Evolutionary conservation across 2,797 vertebrate genomes (phyloP).

Genomic region (Novumbra hubbsi): DNA sequence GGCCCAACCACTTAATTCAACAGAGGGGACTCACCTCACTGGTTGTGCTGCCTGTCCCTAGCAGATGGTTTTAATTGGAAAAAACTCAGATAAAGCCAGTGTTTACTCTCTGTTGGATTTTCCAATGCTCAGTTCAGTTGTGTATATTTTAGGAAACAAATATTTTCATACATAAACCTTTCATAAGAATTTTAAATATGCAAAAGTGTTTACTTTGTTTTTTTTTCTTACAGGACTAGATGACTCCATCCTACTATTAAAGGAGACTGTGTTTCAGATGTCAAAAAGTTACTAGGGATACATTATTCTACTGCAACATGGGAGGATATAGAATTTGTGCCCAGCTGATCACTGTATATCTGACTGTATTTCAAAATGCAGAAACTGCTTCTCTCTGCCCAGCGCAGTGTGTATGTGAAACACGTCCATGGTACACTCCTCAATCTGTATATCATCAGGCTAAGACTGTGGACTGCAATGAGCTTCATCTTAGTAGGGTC

Average conservation of each 20-base stretch:
- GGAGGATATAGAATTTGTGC: constrained; percentile 40
- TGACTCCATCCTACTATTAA: constrained; percentile 23
- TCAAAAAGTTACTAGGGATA: constrained; percentile 32
- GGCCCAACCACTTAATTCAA: too few relatives aligned
- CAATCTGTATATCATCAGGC: constrained; percentile 83
- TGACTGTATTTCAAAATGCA: constrained; percentile 25
- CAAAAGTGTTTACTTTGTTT: neutral
- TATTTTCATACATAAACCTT: too few relatives aligned
- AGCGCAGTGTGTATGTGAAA: constrained; percentile 82
- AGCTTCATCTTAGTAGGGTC: constrained; percentile 73
- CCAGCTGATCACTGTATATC: constrained; percentile 40
- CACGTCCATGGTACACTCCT: constrained; percentile 82
- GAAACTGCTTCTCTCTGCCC: constrained; percentile 65
- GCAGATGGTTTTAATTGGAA: too few relatives aligned
- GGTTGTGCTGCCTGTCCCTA: too few relatives aligned
- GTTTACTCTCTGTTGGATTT: too few relatives aligned
- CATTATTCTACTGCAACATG: constrained; percentile 42
- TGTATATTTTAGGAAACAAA: too few relatives aligned
- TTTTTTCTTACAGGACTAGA: constrained; percentile 39
- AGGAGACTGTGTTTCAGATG: constrained; percentile 16
- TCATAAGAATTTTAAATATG: neutral
- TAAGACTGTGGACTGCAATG: constrained; percentile 81
- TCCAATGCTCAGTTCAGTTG: too few relatives aligned
- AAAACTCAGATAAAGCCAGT: too few relatives aligned
- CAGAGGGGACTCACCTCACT: too few relatives aligned